These are phyloP conservation scores for Mola mola DNA, from an alignment of 2,113 vertebrate species.

Conservation along the genomic window DNA sequence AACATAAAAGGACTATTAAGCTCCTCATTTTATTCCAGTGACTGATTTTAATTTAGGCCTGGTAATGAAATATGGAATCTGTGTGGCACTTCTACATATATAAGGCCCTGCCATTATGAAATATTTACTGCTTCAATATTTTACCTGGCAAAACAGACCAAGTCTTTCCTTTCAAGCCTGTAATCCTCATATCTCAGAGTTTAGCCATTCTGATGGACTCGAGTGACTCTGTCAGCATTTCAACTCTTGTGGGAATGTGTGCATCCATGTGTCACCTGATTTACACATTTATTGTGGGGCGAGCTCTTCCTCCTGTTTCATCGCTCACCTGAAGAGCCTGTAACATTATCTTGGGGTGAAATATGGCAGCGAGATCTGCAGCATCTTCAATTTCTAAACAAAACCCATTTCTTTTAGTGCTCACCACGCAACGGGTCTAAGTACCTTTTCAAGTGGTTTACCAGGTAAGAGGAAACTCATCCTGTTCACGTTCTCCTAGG, in stretches of 20 bases:
- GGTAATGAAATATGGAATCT: neutral
- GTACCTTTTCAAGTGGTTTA: conserved; percentile 49
- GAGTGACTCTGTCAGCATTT: too few relatives aligned
- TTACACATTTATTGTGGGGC: too few relatives aligned
- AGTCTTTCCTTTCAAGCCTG: neutral
- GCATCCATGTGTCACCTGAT: too few relatives aligned
- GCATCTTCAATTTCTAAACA: conserved; percentile 8
- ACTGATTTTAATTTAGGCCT: neutral
- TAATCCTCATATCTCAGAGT: neutral
- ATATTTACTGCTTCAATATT: neutral
- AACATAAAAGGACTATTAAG: neutral
- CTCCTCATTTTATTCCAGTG: neutral
- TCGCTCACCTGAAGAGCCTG: neutral
- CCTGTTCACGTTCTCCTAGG: conserved; percentile 40
- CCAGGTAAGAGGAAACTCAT: conserved; percentile 35
- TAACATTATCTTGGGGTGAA: too few relatives aligned
- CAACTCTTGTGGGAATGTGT: too few relatives aligned
- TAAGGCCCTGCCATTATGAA: neutral
- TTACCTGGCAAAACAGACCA: neutral
- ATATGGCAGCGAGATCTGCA: conserved; percentile 10
- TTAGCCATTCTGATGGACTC: too few relatives aligned
- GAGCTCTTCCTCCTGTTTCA: neutral
- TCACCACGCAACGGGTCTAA: conserved; percentile 34
- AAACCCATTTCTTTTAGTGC: conserved; percentile 17
- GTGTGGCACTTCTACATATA: neutral